Percentiles rank a stretch among this genome's conserved stretches.
phyloP scores from a whole-genome alignment of 2,113 vertebrate genomes.

The Recurvirostra avosetta region DNA sequence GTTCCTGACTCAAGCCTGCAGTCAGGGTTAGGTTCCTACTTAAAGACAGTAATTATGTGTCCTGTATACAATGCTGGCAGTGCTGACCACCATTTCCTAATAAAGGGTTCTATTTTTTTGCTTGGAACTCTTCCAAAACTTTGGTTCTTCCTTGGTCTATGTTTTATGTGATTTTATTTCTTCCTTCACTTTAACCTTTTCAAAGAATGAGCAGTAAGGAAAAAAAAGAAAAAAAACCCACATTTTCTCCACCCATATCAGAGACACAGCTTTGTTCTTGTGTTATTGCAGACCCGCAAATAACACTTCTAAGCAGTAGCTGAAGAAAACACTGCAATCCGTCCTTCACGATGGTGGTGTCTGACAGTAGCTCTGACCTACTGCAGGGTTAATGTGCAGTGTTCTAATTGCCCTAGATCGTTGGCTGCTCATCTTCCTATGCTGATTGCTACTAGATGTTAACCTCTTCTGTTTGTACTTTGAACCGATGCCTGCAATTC shows the following conservation, averaged over 20 bases:
- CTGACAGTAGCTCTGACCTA: background rate
- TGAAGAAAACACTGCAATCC: background rate
- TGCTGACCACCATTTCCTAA: background rate
- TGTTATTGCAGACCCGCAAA: background rate
- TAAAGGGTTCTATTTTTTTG: background rate
- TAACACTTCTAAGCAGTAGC: background rate
- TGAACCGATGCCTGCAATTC: background rate
- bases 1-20: background rate
- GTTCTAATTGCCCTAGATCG: background rate
- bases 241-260: accelerated
- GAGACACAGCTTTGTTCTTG: background rate
- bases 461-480: background rate
- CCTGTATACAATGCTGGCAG: background rate
- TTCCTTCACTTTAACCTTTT: background rate
- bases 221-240: background rate
- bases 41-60: background rate
- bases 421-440: background rate
- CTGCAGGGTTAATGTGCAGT: background rate
- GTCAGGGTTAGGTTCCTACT: background rate
- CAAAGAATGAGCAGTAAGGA: background rate
- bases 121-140: background rate
- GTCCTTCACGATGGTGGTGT: background rate
- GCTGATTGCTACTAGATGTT: background rate
- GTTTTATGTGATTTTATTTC: background rate
- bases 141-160: background rate